Evolutionary conservation across 1,140 invertebrate species (phyloP).

Genomic region (Drosophila orosa): DNA sequence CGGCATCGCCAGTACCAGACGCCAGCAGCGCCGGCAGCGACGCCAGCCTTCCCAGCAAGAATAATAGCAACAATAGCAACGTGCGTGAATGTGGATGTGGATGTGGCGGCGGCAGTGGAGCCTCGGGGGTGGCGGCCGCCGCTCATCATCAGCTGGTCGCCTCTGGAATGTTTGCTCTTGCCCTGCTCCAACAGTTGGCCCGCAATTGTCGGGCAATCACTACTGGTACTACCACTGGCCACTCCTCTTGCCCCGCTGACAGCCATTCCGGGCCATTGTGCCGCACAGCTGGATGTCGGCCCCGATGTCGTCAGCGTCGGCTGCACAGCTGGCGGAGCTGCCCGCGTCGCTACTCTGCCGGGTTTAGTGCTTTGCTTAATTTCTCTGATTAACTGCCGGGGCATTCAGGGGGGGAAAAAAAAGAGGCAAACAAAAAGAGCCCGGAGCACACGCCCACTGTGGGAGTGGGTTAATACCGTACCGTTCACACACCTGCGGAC

Average conservation of each 20-base stretch:
- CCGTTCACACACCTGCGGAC: conserved; percentile 44
- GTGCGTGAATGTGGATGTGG: conserved; percentile 16
- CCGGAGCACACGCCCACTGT: conserved; percentile 34
- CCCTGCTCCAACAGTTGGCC: conserved; percentile 24
- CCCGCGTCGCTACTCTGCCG: conserved; percentile 22
- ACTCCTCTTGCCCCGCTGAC: conserved; percentile 29
- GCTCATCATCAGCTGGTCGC: conserved; percentile 7
- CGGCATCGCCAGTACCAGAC: conserved; percentile 18
- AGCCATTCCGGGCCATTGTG: conserved; percentile 54
- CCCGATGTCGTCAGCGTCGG: conserved; percentile 30
- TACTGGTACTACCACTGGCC: conserved; percentile 23
- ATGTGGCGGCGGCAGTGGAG: conserved; percentile 3
- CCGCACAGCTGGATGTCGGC: conserved; percentile 62
- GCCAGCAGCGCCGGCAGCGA: conserved; percentile 38
- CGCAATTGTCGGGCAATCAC: conserved; percentile 49
- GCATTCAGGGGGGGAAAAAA: conserved; percentile 18
- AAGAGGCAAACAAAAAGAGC: conserved; percentile 33
- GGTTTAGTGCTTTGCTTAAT: conserved; percentile 63
- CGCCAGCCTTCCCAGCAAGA: conserved; percentile 51
- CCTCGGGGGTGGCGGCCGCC: conserved; percentile 19
- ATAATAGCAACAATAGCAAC: conserved; percentile 44
- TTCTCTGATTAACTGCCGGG: conserved; percentile 72
- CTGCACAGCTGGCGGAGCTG: conserved; percentile 33
- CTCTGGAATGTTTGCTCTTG: conserved; percentile 39
- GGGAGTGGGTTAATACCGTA: conserved; percentile 43